phyloP scores from a whole-genome alignment of 2,888 invertebrate species.

The Octonoba sinensis region DNA sequence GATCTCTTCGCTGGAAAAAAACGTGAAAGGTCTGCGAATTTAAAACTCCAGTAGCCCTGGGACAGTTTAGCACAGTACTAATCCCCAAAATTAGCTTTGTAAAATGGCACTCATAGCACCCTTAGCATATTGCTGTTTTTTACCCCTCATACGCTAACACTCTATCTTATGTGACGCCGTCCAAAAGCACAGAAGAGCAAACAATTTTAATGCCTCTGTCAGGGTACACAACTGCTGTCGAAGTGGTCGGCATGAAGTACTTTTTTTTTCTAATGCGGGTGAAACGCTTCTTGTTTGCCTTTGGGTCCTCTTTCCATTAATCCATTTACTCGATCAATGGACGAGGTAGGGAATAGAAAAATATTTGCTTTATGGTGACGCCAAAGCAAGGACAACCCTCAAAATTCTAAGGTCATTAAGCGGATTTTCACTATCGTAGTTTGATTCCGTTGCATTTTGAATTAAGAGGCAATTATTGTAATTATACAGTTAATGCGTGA shows the following conservation, averaged over 20 bases:
- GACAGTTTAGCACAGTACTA: too few species aligned
- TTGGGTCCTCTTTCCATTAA: conserved; percentile 42
- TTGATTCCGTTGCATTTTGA: too few species aligned
- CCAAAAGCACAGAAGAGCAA: conserved; percentile 29
- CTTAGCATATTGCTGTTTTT: too few species aligned
- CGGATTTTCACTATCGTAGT: not conserved
- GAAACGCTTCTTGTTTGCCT: conserved; percentile 43
- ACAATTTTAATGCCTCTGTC: conserved; percentile 39
- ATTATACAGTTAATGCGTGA: not conserved
- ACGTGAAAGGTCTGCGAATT: too few species aligned
- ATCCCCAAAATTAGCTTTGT: too few species aligned
- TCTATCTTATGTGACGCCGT: too few species aligned
- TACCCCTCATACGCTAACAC: too few species aligned
- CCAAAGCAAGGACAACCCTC: conserved; percentile 6
- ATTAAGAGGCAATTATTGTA: too few species aligned
- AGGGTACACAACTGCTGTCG: too few species aligned
- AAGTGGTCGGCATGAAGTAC: not conserved
- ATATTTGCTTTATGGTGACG: conserved; percentile 59
- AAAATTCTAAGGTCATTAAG: conserved; percentile 17
- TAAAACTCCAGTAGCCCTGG: too few species aligned
- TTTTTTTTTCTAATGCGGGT: conserved; percentile 25
- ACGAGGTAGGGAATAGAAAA: conserved; percentile 33
- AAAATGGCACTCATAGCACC: too few species aligned
- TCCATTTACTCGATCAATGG: conserved; percentile 60
- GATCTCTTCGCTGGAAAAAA: too few species aligned